Evolutionary conservation across 2,113 vertebrate genomes (phyloP), one percentile per base, ranked within the genome.

Genomic region (Antechinus flavipes): DNA sequence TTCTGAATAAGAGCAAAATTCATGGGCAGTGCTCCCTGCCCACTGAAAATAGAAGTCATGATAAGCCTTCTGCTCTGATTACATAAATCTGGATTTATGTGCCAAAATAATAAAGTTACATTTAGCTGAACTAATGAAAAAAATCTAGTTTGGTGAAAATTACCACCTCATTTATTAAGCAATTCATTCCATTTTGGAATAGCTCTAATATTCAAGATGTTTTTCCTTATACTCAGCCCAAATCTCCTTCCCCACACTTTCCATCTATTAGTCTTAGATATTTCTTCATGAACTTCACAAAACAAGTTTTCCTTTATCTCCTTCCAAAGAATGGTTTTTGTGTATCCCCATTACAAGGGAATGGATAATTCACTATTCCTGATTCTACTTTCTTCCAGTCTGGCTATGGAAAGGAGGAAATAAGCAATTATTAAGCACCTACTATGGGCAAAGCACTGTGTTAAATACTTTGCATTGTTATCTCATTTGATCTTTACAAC

Each of bases 21-120:
- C 99, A 99, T 96, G 98, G 99, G 95, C 96, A 42, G 68, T 99
- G 99, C 99, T 99, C 91, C 99, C 99, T 16, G 99, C 99, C 97
- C 99, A 99, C 95, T 99, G 99, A 99, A 99, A 99, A 98, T 99
- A 99, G 27, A 99, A 99, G 98, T 99, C 99, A 52, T 99, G 99
- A 46, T 99, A 99, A 98, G 99, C 99, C 3, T 94, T 99, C 99
- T 98, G 99, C 99, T 98, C 98, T 99, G 98, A 99, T 99, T 93
- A 99, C 99, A 96, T 99, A 99, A 99, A 54, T 94, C 95, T 42
- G 1, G 35, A 97, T 93, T 92, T 96, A 96, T 99, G 98, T 98
- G 93, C 42, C 93, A 91, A 97, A 97, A 96, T 53, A 99, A 99
- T 99, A 99, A 99, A 99, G 97, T 96, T 94, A 96, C 12, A 95